phyloP scores from a whole-genome alignment of 2,113 vertebrate species.

The Theropithecus gelada region DNA sequence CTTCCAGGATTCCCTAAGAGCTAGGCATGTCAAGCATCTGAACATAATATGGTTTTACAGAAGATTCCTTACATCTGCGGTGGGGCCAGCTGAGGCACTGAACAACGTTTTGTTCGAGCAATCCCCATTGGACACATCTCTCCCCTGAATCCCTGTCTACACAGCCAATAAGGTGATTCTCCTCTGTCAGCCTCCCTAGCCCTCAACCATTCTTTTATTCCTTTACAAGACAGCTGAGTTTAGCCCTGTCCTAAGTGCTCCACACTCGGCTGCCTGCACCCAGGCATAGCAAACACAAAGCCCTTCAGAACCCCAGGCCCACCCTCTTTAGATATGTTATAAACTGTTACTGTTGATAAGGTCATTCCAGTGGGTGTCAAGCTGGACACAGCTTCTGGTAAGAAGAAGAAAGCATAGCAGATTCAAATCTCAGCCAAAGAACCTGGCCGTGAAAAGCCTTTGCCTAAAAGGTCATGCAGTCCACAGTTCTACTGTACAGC shows the following conservation, averaged over 20 bases:
- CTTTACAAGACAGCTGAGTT: not conserved
- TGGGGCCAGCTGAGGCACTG: not conserved
- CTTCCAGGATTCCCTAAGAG: not conserved
- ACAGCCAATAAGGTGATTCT: not conserved
- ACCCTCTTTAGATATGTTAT: not conserved
- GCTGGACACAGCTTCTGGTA: not conserved
- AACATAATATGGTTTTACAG: not conserved
- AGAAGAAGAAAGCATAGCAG: not conserved
- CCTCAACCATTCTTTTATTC: not conserved
- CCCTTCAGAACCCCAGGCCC: not conserved
- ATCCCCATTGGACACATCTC: not conserved
- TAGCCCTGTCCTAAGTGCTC: not conserved
- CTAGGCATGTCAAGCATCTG: not conserved
- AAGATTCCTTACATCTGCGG: not conserved
- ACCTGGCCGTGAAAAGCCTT: not conserved
- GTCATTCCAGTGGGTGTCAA: not conserved
- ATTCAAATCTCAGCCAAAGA: not conserved
- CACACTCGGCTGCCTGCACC: not conserved
- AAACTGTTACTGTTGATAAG: not conserved
- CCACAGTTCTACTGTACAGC: too few relatives aligned
- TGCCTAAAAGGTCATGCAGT: not conserved
- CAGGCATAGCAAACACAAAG: not conserved
- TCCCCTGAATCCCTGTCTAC: not conserved
- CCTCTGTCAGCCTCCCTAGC: accelerated
- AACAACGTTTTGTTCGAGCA: not conserved